Evolutionary conservation across 2,113 vertebrate genomes (phyloP).

Genomic region (Synodontis membranacea): DNA sequence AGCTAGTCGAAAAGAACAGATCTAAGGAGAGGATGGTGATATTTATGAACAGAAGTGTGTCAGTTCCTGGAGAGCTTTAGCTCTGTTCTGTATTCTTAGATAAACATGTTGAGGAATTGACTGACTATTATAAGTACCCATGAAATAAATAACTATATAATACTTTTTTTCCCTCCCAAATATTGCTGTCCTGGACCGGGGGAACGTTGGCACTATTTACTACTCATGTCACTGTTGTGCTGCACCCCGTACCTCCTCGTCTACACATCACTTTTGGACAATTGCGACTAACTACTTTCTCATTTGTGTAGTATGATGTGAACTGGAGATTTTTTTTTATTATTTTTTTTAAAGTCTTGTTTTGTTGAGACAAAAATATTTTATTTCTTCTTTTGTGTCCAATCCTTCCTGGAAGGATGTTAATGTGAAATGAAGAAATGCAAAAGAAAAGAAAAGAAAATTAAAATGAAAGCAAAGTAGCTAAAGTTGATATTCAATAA

Average conservation of each 20-base stretch:
- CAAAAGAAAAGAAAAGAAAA: conserved; percentile 52
- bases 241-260: not conserved
- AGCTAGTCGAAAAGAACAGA: conserved; percentile 2
- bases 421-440: conserved; percentile 37
- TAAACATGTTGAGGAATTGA: not conserved
- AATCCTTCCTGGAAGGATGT: conserved; percentile 44
- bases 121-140: not conserved
- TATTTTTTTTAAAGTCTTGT: conserved; percentile 51
- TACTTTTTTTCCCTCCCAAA: not conserved
- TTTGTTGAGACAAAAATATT: conserved; percentile 57
- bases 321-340: conserved; percentile 51
- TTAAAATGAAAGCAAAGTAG: conserved; percentile 50
- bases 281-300: conserved; percentile 44
- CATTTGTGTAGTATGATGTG: conserved; percentile 58
- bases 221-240: not conserved
- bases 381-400: conserved; percentile 31
- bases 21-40: not conserved
- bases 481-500: conserved; percentile 61
- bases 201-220: not conserved
- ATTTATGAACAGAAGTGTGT: not conserved
- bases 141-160: not conserved
- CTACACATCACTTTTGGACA: conserved; percentile 9
- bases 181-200: not conserved
- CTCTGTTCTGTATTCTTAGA: not conserved
- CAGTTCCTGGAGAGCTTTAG: not conserved